Base-by-base conservation (phyloP, 2,888 invertebrate species). In the Drosophila eohydei region DNA sequence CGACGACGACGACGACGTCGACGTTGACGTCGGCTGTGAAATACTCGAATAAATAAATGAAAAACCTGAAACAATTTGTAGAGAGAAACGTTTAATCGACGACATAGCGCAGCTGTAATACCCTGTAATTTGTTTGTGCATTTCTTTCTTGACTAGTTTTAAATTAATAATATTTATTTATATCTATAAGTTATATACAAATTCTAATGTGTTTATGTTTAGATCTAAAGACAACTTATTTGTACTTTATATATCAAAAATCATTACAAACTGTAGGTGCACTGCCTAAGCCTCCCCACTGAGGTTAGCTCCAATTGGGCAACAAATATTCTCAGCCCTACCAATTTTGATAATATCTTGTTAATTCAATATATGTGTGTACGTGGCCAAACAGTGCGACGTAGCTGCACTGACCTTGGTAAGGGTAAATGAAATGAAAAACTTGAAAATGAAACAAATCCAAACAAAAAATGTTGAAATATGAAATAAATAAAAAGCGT, bases 41-140 rank as follows among this genome's bases (percentile, higher is more conserved):
- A 70, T 74, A 65, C 48, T 56, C 55, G 58, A 62, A 54, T 66
- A 79, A 74, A 63, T 74, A 77, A 74, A 63, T 70, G 75, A 66
- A 77, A 77, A 79, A 70, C 80, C 71, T 65, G 66, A 77, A 60
- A 74, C 59, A 63, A 62, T 56, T 59, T 74, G 44, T 38, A 59
- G 51, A 32, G 65, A 50, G 16, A 9, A 55, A 12, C 58, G 36
- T n/a, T 54, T 44, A 12, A 12, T n/a, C 7, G 26, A 14, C 28
- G 9, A 4, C 2, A 7, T 21, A 21, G 8, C 55, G 60, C 54
- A 41, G 8, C 28, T 34, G 3, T 8, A 58, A 74, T 77, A 66
- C 78, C 9, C 72, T 74, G 32, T 11, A 61, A 51, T 26, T 21
- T 14, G 4, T 30, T 3, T 26, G 3, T 9, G 5, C 0, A 7